These are phyloP conservation scores for Vicugna pacos DNA, from an alignment of 2,113 vertebrate species.

Conservation along the genomic window DNA sequence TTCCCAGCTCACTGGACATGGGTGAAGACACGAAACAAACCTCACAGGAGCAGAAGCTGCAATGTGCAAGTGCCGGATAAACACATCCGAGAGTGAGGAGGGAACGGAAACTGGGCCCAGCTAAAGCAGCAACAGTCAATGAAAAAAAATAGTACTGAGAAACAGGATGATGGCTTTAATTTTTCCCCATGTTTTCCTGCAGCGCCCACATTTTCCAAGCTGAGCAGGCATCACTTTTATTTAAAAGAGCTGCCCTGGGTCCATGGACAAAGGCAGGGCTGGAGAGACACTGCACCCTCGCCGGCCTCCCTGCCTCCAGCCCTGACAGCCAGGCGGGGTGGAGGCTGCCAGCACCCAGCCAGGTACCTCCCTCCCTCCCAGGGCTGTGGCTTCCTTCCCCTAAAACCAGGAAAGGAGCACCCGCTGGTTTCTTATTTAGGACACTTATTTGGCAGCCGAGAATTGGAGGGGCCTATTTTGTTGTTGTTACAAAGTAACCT, in stretches of 20 bases:
- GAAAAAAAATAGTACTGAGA: neutral
- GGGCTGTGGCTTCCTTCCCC: conserved; percentile 54
- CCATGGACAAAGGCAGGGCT: neutral
- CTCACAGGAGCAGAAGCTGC: neutral
- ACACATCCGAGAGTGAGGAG: neutral
- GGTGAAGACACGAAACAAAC: neutral
- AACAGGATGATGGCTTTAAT: neutral
- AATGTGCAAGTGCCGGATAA: neutral
- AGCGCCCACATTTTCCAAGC: neutral
- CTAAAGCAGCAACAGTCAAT: neutral
- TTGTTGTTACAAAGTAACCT: conserved; percentile 57
- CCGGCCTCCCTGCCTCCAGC: neutral
- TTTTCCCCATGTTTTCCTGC: neutral
- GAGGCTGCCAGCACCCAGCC: neutral
- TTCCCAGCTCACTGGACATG: neutral
- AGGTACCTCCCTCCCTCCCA: neutral
- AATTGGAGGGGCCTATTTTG: neutral
- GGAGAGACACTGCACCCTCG: accelerated
- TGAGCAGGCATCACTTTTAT: neutral
- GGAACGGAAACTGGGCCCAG: neutral
- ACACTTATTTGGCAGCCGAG: neutral
- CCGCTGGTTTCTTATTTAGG: conserved; percentile 69
- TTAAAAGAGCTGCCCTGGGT: neutral
- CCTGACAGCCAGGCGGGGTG: neutral
- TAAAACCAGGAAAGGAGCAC: neutral